A percentile compares a stretch with the other conserved stretches of the same genome.
Evolutionary conservation across 2,113 vertebrate species (phyloP).

Genomic region (Sinocyclocheilus grahami): DNA sequence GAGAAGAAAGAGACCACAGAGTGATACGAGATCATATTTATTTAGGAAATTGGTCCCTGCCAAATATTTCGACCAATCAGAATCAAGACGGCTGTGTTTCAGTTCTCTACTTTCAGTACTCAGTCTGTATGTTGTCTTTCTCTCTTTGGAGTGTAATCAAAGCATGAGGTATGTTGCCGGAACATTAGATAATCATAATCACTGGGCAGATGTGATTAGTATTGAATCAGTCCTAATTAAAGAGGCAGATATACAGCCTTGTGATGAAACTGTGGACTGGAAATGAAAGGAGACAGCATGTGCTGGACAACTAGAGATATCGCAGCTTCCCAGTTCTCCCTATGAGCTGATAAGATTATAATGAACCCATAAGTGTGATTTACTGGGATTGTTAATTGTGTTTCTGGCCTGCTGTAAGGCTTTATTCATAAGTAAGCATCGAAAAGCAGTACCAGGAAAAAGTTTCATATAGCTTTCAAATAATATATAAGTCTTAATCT

Average conservation of each 20-base stretch:
- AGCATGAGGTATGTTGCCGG: constrained; percentile 37
- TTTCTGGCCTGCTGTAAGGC: not conserved
- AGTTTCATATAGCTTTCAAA: not conserved
- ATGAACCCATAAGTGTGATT: not conserved
- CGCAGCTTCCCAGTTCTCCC: not conserved
- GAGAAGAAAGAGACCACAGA: not conserved
- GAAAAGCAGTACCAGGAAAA: constrained; percentile 6
- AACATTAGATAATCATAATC: constrained; percentile 51
- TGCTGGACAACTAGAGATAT: constrained; percentile 24
- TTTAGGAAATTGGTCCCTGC: not conserved
- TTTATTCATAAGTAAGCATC: constrained; percentile 1
- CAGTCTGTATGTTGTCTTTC: not conserved
- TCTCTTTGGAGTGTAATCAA: constrained; percentile 29
- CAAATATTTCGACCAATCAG: not conserved
- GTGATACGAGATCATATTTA: not conserved
- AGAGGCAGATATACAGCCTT: constrained; percentile 44
- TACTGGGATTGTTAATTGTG: constrained; percentile 5
- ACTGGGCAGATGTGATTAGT: constrained; percentile 42
- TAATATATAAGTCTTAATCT: not conserved
- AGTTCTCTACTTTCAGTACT: not conserved
- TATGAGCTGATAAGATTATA: constrained; percentile 12
- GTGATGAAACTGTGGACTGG: constrained; percentile 3
- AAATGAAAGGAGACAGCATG: not conserved
- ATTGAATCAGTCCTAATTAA: constrained; percentile 59
- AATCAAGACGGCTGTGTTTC: not conserved